phyloP scores from a whole-genome alignment of 2,113 vertebrate genomes.

The Labrus mixtus region DNA sequence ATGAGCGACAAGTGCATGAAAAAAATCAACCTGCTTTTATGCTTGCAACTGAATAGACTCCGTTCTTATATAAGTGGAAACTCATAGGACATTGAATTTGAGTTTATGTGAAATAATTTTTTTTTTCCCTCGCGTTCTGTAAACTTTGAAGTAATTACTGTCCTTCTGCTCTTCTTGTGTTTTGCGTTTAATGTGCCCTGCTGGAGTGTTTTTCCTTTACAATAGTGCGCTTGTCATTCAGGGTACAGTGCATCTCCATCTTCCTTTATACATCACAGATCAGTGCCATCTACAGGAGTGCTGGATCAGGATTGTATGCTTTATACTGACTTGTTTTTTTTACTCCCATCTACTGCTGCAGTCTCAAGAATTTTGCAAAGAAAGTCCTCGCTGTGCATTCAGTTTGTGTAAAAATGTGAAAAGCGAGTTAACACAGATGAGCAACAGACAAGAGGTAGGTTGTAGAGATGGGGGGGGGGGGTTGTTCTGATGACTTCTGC shows the following conservation, averaged over 20 bases:
- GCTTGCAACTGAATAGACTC: neutral
- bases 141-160: constrained; percentile 23
- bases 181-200: constrained; percentile 20
- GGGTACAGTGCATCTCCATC: neutral
- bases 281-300: constrained; percentile 43
- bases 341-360: constrained; percentile 39
- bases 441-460: constrained; percentile 55
- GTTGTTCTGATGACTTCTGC: constrained; percentile 59
- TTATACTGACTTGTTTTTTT: constrained; percentile 54
- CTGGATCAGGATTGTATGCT: constrained; percentile 50
- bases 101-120: constrained; percentile 11
- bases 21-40: constrained; percentile 39
- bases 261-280: constrained; percentile 3
- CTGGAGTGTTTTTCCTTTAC: constrained; percentile 36
- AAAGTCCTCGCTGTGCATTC: constrained; percentile 19
- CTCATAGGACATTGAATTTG: neutral
- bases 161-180: neutral
- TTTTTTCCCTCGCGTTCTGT: neutral
- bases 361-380: constrained; percentile 57
- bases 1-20: constrained; percentile 14
- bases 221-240: constrained; percentile 30
- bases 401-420: constrained; percentile 41
- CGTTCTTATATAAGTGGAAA: neutral
- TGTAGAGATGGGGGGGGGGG: neutral
- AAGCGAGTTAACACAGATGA: constrained; percentile 68